Base-by-base conservation (phyloP, 2,113 vertebrate genomes). In the Chamaetylas fuelleborni region DNA sequence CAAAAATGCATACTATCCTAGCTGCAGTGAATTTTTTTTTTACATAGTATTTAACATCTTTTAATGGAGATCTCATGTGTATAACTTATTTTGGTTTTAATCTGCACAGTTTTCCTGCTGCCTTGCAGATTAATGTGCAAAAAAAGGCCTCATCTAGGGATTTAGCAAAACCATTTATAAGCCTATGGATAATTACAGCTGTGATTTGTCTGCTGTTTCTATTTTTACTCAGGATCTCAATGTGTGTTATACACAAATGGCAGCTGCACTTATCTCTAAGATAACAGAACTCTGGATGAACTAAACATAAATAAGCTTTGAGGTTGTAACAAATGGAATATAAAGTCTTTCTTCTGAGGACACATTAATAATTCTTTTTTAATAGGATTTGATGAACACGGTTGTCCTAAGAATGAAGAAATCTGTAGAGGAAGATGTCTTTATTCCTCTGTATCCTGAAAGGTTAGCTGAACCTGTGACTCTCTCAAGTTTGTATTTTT, bases 371-470 rank as follows among this genome's bases (percentile, higher is more conserved):
- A 36, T 40, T 69, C 60, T 19, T 95, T 79, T 90, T 90, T 53
- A 57, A 92, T 93, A 99, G 99, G 97, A 97, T 34, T 98, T 99
- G 81, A 50, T 97, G 47, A 98, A 98, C 50, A 90, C 91, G 19
- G 88, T 99, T 94, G 91, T 97, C 84, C 76, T 93, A 90, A 98
- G 98, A 96, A 96, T 99, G 93, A 98, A 97, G 93, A 98, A 96
- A 74, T 98, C 98, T 69, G 94, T 99, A 33, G 99, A 99, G 96
- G 99, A 99, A 94, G 99, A 99, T 66, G 97, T 99, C 61, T 99
- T 99, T 97, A 98, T 99, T 92, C 99, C 99, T 73, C 83, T 99
- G 5, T 99, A 99, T 96, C 97, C 98, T 93, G 96, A 97, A 93
- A 97, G 97, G 98, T 98, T 88, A 87, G 28, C 25, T 67, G 56